These are phyloP conservation scores for Cetonia aurata DNA, from an alignment of 2,888 invertebrate species.

Conservation along the genomic window DNA sequence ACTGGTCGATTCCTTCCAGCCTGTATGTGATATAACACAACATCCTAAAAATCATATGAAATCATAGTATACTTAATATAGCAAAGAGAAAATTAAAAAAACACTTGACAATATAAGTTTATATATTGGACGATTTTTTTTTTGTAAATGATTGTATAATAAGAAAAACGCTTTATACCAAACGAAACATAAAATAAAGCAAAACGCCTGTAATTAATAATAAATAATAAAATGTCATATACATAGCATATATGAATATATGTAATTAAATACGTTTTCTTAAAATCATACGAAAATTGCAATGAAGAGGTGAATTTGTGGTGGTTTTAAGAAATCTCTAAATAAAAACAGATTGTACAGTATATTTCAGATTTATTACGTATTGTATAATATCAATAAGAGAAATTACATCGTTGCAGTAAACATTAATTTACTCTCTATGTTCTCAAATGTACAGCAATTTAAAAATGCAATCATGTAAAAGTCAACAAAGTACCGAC, in stretches of 20 bases:
- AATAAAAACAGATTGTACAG: slow-evolving; percentile 28
- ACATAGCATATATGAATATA: slow-evolving; percentile 27
- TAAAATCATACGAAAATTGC: slow-evolving; percentile 23
- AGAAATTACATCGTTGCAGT: neutral
- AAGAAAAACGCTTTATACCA: slow-evolving; percentile 14
- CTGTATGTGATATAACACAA: no score
- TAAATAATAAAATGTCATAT: slow-evolving; percentile 32
- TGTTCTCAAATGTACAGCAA: slow-evolving; percentile 39
- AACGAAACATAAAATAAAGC: slow-evolving; percentile 11
- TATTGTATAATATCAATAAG: slow-evolving; percentile 27
- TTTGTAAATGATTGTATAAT: slow-evolving; percentile 25
- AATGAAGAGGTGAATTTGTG: slow-evolving; percentile 17
- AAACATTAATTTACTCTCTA: neutral
- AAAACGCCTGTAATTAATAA: slow-evolving; percentile 22
- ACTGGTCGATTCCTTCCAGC: no score
- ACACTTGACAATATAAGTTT: slow-evolving; percentile 16
- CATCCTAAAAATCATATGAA: no score
- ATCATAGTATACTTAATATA: neutral
- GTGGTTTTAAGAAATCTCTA: slow-evolving; percentile 38
- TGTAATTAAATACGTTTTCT: slow-evolving; percentile 28
- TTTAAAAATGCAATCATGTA: slow-evolving; percentile 43
- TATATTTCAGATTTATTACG: slow-evolving; percentile 28
- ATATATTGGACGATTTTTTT: neutral
- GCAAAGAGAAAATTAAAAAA: neutral
- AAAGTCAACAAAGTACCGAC: slow-evolving; percentile 17